Evolutionary conservation across 2,797 vertebrate species (phyloP), one percentile per base, ranked within the genome.

Genomic region (Gallinago stenura): DNA sequence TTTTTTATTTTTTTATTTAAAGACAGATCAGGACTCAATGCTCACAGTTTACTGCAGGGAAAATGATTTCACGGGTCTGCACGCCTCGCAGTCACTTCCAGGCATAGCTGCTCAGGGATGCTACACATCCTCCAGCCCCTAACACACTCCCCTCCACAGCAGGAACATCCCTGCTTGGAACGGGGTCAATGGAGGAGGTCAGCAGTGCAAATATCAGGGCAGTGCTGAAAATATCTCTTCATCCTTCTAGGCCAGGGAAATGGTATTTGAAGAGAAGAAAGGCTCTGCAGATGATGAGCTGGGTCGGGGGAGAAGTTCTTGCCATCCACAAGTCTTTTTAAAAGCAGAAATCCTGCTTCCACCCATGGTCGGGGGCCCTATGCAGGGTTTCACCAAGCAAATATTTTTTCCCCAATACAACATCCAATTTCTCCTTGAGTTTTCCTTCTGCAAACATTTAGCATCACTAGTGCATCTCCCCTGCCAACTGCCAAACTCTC

Each of bases 341-440:
- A 51, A 71, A 61, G 48, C 64, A 46, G 31, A 46, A 84, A 37
- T 31, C 26, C 56, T 26, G 10, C 12, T 39, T 73, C 48, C 7
- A 6, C 11, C 26, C 0, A 0, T 37, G 39, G 26, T 76, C 2
- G 0, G 58, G 58, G 18, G 9, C 25, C 37, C 41, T 48, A 39
- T 3, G 2, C 56, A 30, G 39, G 31, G 18, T 75, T 83, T 73
- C 62, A 46, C 56, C 51, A 70, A 16, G 51, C 12, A 64, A 79
- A 50, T 37, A 10, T 37, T 73, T 57, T 57, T 43, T 33, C 45
- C 41, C n/a, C 30, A 16, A 1, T 9, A 39, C 4, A 35, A 53
- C 15, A 71, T 56, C 28, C 19, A 10, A 30, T 57, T 66, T 62
- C 64, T 61, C 30, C 35, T 48, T 6, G 13, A 45, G 39, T 83